phyloP scores from a whole-genome alignment of 2,797 vertebrate species.

The Hydrolagus colliei region DNA sequence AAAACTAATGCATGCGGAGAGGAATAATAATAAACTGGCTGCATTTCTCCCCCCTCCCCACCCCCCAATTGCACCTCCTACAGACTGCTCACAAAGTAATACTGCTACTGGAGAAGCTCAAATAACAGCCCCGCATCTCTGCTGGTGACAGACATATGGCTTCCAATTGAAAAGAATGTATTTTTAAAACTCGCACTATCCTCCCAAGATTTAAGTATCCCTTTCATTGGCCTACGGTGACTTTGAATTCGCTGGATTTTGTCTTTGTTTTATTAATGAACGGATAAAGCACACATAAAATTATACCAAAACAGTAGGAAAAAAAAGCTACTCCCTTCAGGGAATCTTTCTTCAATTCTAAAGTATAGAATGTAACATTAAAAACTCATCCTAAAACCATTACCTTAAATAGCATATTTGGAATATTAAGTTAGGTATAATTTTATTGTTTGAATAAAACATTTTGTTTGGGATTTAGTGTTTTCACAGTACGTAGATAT shows the following conservation, averaged over 20 bases:
- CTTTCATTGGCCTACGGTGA: neutral
- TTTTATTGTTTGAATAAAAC: neutral
- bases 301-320: neutral
- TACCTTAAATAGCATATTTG: neutral
- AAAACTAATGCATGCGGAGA: neutral
- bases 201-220: neutral
- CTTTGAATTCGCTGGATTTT: neutral
- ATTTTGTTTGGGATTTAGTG: neutral
- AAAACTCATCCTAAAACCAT: neutral
- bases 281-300: neutral
- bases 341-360: neutral
- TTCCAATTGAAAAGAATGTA: neutral
- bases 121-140: neutral
- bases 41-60: neutral
- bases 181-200: neutral
- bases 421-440: neutral
- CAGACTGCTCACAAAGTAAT: neutral
- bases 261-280: neutral
- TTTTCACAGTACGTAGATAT: no score
- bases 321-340: neutral
- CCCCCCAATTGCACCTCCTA: neutral
- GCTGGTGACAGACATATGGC: neutral
- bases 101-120: neutral
- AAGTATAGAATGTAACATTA: neutral
- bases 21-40: neutral